These are phyloP conservation scores for Mus minutoides DNA, from an alignment of 2,797 vertebrate genomes.

Conservation along the genomic window DNA sequence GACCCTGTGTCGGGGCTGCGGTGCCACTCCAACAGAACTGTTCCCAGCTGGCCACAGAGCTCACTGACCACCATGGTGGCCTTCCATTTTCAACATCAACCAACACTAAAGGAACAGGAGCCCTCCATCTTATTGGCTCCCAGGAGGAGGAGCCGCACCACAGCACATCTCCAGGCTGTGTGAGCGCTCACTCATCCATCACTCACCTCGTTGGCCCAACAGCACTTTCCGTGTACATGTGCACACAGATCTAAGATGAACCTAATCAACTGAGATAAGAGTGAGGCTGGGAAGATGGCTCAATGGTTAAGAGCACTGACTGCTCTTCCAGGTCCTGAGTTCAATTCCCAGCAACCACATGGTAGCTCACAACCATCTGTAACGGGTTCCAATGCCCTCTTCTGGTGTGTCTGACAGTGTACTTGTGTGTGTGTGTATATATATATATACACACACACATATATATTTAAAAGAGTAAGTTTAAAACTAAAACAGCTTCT, in stretches of 20 bases:
- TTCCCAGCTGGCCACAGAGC: not conserved
- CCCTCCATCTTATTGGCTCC: not conserved
- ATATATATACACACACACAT: no score
- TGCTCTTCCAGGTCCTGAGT: not conserved
- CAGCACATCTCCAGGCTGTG: not conserved
- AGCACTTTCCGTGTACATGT: not conserved
- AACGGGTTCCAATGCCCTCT: not conserved
- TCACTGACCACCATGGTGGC: not conserved
- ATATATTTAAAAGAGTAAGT: not conserved
- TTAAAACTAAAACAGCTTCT: not conserved
- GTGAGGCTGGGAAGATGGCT: not conserved
- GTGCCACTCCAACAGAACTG: not conserved
- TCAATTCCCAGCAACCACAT: not conserved
- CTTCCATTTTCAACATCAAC: not conserved
- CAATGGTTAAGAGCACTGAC: not conserved
- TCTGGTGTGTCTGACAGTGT: not conserved
- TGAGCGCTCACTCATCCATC: not conserved
- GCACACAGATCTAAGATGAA: not conserved
- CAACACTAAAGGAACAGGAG: not conserved
- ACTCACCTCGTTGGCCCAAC: not conserved
- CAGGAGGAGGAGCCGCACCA: not conserved
- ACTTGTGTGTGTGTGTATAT: no score
- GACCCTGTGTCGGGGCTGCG: not conserved
- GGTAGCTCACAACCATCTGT: not conserved
- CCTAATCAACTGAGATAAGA: not conserved